Evolutionary conservation across 2,888 invertebrate genomes (phyloP).

Genomic region (Melolontha melolontha): DNA sequence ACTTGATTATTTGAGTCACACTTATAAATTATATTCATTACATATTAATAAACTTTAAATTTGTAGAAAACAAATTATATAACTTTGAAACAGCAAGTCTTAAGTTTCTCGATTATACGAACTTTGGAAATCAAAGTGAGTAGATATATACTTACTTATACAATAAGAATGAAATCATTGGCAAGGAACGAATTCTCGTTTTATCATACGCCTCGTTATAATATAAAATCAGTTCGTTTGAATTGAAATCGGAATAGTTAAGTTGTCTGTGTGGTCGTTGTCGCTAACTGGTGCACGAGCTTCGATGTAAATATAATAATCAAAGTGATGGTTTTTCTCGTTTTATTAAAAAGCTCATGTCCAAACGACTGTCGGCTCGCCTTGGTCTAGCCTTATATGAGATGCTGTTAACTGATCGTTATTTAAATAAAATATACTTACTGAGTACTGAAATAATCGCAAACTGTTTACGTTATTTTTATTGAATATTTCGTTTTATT

Average conservation of each 20-base stretch:
- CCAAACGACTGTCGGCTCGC: constrained; percentile 8
- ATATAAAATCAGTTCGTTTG: constrained; percentile 24
- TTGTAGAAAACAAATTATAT: too few species aligned
- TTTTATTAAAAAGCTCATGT: constrained; percentile 14
- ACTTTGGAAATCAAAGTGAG: too few species aligned
- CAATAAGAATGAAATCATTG: too few species aligned
- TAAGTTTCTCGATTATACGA: too few species aligned
- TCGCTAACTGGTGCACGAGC: constrained; percentile 23
- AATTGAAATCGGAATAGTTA: constrained; percentile 16
- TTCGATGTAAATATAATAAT: constrained; percentile 33
- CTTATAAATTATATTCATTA: too few species aligned
- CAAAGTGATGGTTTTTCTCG: constrained; percentile 10
- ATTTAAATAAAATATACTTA: constrained; percentile 23
- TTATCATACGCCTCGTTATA: constrained; percentile 20
- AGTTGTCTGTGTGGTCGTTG: constrained; percentile 34
- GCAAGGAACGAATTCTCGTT: not conserved
- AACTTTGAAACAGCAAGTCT: too few species aligned
- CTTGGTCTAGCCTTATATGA: constrained; percentile 31
- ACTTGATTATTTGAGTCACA: too few species aligned
- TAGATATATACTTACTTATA: too few species aligned
- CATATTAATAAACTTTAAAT: too few species aligned
- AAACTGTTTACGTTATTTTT: not conserved
- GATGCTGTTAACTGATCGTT: constrained; percentile 5
- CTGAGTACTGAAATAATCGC: not conserved
- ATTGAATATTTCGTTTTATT: constrained; percentile 1